phyloP scores from a whole-genome alignment of 2,113 vertebrate genomes.

The Scomber japonicus region DNA sequence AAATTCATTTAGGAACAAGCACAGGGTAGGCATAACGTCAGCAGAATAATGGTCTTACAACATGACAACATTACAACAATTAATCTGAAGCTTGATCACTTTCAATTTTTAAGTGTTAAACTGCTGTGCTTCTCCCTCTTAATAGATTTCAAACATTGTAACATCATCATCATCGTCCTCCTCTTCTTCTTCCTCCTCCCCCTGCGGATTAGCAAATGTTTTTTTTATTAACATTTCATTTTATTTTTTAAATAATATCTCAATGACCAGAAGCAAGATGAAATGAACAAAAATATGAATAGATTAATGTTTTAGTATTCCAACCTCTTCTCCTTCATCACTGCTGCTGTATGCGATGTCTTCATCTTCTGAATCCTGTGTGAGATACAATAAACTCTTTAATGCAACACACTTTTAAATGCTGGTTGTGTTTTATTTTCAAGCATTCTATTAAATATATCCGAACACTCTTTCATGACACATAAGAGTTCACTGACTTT shows the following conservation, averaged over 20 bases:
- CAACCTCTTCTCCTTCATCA: slow-evolving; percentile 59
- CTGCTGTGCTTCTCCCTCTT: background rate
- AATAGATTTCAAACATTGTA: slow-evolving; percentile 49
- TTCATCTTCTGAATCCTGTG: slow-evolving; percentile 80
- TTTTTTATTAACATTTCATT: background rate
- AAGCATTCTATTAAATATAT: background rate
- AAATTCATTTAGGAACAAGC: background rate
- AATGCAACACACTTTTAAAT: background rate
- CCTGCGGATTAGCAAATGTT: slow-evolving; percentile 36
- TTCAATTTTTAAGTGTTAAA: too few relatives aligned
- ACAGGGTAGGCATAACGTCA: background rate
- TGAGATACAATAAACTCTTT: background rate
- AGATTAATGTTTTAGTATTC: background rate
- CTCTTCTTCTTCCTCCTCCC: background rate
- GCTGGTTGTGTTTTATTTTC: background rate
- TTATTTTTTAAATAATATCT: background rate
- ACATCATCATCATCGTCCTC: background rate
- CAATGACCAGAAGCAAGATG: background rate
- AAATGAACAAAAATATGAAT: background rate
- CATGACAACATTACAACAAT: background rate
- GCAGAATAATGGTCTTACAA: background rate
- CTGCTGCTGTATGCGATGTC: slow-evolving; percentile 36
- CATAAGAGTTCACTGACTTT: background rate
- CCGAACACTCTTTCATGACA: background rate
- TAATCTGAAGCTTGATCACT: too few relatives aligned